Base-by-base conservation (phyloP, 2,888 invertebrate genomes). In the Toxonevra muliebris region DNA sequence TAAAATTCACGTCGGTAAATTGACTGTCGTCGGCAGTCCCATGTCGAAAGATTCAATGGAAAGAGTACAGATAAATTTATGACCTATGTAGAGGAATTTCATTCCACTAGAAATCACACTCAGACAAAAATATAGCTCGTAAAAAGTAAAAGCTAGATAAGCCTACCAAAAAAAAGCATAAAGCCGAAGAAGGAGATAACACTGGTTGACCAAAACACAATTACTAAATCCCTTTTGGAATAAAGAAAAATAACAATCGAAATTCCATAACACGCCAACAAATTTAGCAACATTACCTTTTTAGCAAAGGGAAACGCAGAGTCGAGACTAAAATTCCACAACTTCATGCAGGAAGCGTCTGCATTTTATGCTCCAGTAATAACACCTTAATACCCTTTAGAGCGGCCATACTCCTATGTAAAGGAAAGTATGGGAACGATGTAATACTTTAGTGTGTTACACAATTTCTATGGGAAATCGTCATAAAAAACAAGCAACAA, bases 241-340 rank as follows among this genome's bases (percentile, higher is more conserved):
- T n/a, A 48, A 48, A 48, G 50, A 15, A 48, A n/a, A 48, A 48
- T 30, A 30, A 30, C 30, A 30, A 30, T 30, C 30, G 30, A 30
- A 13, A 48, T 48, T 48, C 50, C 50, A n/a, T 48, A 48, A 48
- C 50, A 30, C 30, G 30, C 30, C 30, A 30, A 30, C 30, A 30
- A 30, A 4, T 30, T 30, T 30, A 7, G 30, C 30, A 30, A 30
- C 30, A 30, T 30, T 30, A 2, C 30, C 3, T 30, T 30, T 30
- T 30, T 30, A 30, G 30, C 30, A 30, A 30, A 30, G 0, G 30
- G 30, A 57, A 8, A 30, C 12, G 41, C 30, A 3, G 1, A 60
- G 43, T 15, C 41, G 41, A 57, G 48, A 65, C 57, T 50, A 30
- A 65, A 57, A 65, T 65, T 65, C 65, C 65, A 40, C 50, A 65